Base-by-base conservation (phyloP, 2,113 vertebrate species). In the Lepus timidus region DNA sequence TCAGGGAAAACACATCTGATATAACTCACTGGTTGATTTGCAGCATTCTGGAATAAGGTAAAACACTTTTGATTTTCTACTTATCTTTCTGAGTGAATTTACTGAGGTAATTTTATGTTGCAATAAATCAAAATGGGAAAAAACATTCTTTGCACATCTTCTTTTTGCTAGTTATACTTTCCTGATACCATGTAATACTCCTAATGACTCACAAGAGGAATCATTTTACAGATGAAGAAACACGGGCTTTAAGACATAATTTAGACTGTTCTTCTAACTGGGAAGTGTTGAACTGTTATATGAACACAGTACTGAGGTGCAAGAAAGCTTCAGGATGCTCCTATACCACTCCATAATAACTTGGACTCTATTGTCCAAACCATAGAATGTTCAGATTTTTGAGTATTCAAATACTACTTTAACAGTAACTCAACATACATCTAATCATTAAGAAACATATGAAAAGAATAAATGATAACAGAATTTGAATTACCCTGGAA, bases 381-480 rank as follows among this genome's bases (percentile, higher is more conserved):
- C 76, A 88, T 2, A 71, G 51, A 75, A 27, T 36, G 25, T 64
- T 85, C 83, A 76, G 29, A 94, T 81, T 91, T 85, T 85, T 44
- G 25, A 75, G 22, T 92, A 80, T 88, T 83, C 29, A 84, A 78
- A 85, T 51, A 81, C 13, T 67, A 62, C n/a, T 88, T 39, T 33
- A 95, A 62, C 1, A 55, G 19, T 76, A 85, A 75, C 74, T 80
- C 10, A 91, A 74, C 81, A 75, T 67, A 85, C 1, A 67, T 65
- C 20, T 82, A 94, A 82, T 44, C 25, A 36, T 13, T 94, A 91
- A 94, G 75, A 89, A 88, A 79, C 51, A 68, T 58, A 86, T 51
- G 65, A 31, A 88, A 82, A 90, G 33, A 83, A 25, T 33, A 71
- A 70, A 17, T 62, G 71, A 76, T 9, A 92, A 80, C 44, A 61